Evolutionary conservation across 2,888 invertebrate species (phyloP).

Genomic region (Drosophila setosimentum): DNA sequence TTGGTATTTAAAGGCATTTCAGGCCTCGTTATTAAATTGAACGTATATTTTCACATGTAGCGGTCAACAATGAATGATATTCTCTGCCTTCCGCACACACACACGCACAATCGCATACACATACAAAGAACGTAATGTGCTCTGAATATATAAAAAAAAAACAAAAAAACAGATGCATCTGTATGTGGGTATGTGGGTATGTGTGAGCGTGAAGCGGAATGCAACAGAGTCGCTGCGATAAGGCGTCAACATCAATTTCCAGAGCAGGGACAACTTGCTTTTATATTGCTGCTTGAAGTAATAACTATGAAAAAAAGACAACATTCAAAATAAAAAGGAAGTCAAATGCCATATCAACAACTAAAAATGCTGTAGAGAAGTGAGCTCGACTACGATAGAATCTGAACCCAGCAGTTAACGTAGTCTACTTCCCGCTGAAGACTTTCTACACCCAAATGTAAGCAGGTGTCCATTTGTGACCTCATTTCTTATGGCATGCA

Average conservation of each 20-base stretch:
- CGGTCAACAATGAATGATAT: constrained; percentile 58
- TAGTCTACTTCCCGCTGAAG: not conserved
- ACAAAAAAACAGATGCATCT: too few relatives aligned
- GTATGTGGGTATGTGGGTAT: constrained; percentile 2
- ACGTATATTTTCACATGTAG: constrained; percentile 24
- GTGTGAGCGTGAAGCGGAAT: constrained; percentile 15
- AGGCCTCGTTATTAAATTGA: constrained; percentile 9
- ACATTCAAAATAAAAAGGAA: not conserved
- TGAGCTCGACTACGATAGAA: not conserved
- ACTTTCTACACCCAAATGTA: not conserved
- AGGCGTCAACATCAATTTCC: constrained; percentile 39
- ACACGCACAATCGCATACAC: constrained; percentile 1
- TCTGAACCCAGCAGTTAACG: not conserved
- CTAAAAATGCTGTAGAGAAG: not conserved
- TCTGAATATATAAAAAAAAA: not conserved
- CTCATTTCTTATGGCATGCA: not conserved
- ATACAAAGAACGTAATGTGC: not conserved
- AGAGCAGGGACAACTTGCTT: constrained; percentile 29
- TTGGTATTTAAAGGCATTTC: not conserved
- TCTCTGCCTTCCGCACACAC: constrained; percentile 17
- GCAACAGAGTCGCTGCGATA: constrained; percentile 33
- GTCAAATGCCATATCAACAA: not conserved
- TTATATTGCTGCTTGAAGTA: constrained; percentile 7
- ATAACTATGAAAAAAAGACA: not conserved
- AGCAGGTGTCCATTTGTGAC: not conserved